Base-by-base conservation (phyloP, 2,113 vertebrate species). In the Eretmochelys imbricata region DNA sequence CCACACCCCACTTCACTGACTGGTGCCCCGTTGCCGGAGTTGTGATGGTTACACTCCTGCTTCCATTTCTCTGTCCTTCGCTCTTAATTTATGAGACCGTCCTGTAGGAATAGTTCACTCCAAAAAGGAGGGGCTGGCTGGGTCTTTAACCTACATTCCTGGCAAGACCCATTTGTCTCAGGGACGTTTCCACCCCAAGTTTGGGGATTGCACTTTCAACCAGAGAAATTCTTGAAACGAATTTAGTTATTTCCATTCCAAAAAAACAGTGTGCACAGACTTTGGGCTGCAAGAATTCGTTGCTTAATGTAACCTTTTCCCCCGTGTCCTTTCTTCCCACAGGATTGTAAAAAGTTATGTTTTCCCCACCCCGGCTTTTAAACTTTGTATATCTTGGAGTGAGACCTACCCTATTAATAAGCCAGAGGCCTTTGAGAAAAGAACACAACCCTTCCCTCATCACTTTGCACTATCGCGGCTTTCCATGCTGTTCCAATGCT, bases 391-490 rank as follows among this genome's bases (percentile, higher is more conserved):
- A 79, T 80, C 38, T 82, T 42, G 92, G 57, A 86, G 62, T 0
- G 81, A 49, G 57, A 89, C 46, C 10, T 17, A 54, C 78, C 14
- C n/a, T 0, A 2, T 38, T 31, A 19, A 1, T 20, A 88, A 89
- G 3, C 11, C 89, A 42, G 81, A 89, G 91, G 82, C 89, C 69
- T 75, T n/a, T 50, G 90, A 91, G 13, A 82, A 94, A 46, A 11
- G 82, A 53, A 4, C 0, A 17, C 53, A 27, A 42, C 5, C 84
- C 76, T 51, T 51, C 82, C 4, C 8, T 42, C 89, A 17, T 72
- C 89, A 1, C 86, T 96, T 98, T 98, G 95, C 96, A 97, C 95
- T 97, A 97, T 89, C 87, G 72, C 85, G 72, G 62, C 54, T 89
- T 42, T 29, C 95, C 95, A 14, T 29, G 2, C 85, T 88, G 75